Percentiles rank a stretch among this genome's conserved stretches.
Conservation (phyloP, 2,113 vertebrate genomes). For the Dunckerocampus dactyliophorus region DNA sequence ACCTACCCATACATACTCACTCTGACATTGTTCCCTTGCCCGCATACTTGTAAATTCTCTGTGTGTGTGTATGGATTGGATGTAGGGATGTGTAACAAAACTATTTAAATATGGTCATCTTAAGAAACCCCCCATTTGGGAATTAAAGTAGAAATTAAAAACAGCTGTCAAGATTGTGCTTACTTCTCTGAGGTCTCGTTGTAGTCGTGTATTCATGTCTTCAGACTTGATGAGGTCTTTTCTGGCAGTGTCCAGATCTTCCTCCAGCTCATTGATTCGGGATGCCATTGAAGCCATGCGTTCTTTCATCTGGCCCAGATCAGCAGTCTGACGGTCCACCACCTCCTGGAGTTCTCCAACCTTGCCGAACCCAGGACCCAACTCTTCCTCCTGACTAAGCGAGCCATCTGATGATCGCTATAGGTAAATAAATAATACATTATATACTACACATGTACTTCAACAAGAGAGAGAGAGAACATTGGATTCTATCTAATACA, state of each 20-base stretch:
- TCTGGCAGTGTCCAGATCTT: slow-evolving; percentile 91
- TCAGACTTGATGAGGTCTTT: slow-evolving; percentile 96
- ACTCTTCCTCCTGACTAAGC: slow-evolving; percentile 82
- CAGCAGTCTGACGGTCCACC: slow-evolving; percentile 84
- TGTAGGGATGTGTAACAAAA: no score
- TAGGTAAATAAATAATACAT: neutral
- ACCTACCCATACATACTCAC: no score
- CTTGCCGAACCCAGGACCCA: slow-evolving; percentile 60
- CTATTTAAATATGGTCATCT: no score
- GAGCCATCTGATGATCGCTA: slow-evolving; percentile 88
- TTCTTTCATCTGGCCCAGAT: slow-evolving; percentile 92
- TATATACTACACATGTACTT: neutral
- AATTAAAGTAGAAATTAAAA: no score
- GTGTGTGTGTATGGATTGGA: no score
- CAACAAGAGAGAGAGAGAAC: neutral
- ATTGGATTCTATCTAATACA: neutral
- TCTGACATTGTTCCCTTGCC: no score
- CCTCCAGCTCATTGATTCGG: slow-evolving; percentile 88
- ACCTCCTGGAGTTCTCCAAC: slow-evolving; percentile 88
- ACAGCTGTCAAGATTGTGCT: neutral
- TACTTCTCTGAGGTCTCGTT: slow-evolving; percentile 93
- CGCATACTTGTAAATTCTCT: no score
- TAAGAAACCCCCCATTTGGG: no score
- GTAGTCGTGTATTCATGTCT: slow-evolving; percentile 86
- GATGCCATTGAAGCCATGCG: slow-evolving; percentile 82